Evolutionary conservation across 2,797 vertebrate species (phyloP), one percentile per base, ranked within the genome.

Genomic region (Spinus olivaceus): DNA sequence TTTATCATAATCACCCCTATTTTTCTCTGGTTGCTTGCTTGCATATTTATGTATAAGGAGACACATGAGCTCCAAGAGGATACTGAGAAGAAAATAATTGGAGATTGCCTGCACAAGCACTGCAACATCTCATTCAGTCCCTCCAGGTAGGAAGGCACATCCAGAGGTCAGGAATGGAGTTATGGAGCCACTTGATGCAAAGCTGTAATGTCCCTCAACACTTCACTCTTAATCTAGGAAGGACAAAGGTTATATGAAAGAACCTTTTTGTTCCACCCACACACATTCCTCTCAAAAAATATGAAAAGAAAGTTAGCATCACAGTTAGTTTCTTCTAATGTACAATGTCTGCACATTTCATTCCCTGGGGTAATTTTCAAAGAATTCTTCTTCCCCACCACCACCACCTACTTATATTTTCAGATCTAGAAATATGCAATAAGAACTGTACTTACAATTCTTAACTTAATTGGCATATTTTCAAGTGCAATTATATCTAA

Each of bases 391-490:
- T 89, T 89, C 35, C 20, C 16, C 10, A 42, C 49, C 25, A 33
- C 35, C 44, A 42, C 37, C 23, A 67, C 22, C 82, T 71, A 77
- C 92, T 90, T 77, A 18, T 50, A 74, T 92, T 95, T 92, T 86
- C 59, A 88, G 69, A 83, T 71, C 30, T 59, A 83, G 80, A 95
- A 90, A 90, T 53, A 42, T 44, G 46, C 66, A 92, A 44, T 90
- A 94, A 80, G 46, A 63, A 88, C 65, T 63, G 60, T 35, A 84
- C 65, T 63, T 87, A 79, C 76, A 81, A 81, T 85, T 94, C 94
- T 92, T 92, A 78, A 92, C 59, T 96, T 96, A 97, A 96, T 92
- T 96, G 95, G 93, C 95, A 94, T 74, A 87, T 83, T 87, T 97
- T 96, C 95, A 96, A 96, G 59, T 72, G 64, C 92, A 97, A 94